Base-by-base conservation (phyloP, 2,113 vertebrate species). In the Dascyllus trimaculatus region DNA sequence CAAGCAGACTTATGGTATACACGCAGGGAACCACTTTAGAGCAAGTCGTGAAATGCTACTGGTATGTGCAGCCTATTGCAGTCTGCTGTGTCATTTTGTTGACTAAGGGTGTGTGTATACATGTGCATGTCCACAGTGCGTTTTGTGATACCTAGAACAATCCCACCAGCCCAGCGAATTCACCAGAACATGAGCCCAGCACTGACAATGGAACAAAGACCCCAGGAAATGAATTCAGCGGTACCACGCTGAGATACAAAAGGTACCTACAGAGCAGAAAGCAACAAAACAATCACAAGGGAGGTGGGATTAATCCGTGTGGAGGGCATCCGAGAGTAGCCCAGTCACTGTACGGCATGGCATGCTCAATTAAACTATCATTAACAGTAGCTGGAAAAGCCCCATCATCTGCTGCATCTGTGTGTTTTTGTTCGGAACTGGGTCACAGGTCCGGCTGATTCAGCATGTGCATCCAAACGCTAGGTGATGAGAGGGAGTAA, bases 141-240 rank as follows among this genome's bases (percentile, higher is more conserved):
- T 75, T 89, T 75, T 81, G 56, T 64, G 18, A 71, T 63, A 49
- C 61, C 77, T 24, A 24, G 78, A 90, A 91, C 74, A 91, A 84
- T 86, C 70, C 68, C 35, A 53, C 52, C 1, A 78, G 80, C 77
- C 75, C 62, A 38, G 54, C 21, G 89, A 91, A 92, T 67, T 22
- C 71, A 76, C 89, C 71, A 89, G 90, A 93, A 88, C 73, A 46
- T 22, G 11, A 80, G 72, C 68, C 60, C 15, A 1, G 51, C 26
- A 64, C 81, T 85, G 82, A 86, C 86, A 82, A 74, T 48, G 57
- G 68, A 89, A 93, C 91, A 92, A 92, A 92, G 75, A 59, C 19
- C 43, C 5, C 71, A 76, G 78, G 86, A 90, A 91, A 87, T 80
- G 57, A 89, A 79, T 84, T 83, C 76, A 72, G 63, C 22, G 67